Evolutionary conservation across 2,113 vertebrate species (phyloP).

Genomic region (Plestiodon gilberti): DNA sequence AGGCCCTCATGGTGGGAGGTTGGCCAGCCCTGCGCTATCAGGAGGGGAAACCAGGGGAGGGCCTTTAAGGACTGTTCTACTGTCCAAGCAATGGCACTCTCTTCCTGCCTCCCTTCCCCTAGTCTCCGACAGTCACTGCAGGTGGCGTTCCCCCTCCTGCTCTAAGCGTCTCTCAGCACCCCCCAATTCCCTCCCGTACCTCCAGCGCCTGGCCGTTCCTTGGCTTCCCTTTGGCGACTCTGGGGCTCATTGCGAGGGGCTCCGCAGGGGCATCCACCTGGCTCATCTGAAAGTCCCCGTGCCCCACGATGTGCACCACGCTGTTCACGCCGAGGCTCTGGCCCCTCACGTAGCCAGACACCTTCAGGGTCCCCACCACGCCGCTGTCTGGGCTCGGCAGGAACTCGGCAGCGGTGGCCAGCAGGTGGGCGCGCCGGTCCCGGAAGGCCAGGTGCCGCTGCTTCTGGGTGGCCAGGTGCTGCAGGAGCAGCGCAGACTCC

Average conservation of each 20-base stretch:
- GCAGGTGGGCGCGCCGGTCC: slow-evolving; percentile 85
- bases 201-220: slow-evolving; percentile 77
- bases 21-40: too few relatives aligned
- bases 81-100: too few relatives aligned
- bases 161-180: too few relatives aligned
- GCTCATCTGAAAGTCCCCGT: slow-evolving; percentile 94
- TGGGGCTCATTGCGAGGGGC: slow-evolving; percentile 82
- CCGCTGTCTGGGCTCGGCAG: slow-evolving; percentile 71
- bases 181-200: slow-evolving; percentile 73
- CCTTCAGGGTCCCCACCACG: slow-evolving; percentile 85
- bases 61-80: too few relatives aligned
- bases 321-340: slow-evolving; percentile 83
- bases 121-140: neutral
- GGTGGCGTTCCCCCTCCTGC: neutral
- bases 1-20: too few relatives aligned
- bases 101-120: too few relatives aligned
- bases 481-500: slow-evolving; percentile 84
- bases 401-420: slow-evolving; percentile 83
- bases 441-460: slow-evolving; percentile 88
- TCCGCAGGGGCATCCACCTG: slow-evolving; percentile 90
- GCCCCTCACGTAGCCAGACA: slow-evolving; percentile 92
- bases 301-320: slow-evolving; percentile 90
- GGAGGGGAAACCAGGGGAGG: too few relatives aligned
- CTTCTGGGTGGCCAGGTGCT: slow-evolving; percentile 88
- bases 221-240: slow-evolving; percentile 61